Base-by-base conservation (phyloP, 2,888 invertebrate genomes). In the Chirona hameri region DNA sequence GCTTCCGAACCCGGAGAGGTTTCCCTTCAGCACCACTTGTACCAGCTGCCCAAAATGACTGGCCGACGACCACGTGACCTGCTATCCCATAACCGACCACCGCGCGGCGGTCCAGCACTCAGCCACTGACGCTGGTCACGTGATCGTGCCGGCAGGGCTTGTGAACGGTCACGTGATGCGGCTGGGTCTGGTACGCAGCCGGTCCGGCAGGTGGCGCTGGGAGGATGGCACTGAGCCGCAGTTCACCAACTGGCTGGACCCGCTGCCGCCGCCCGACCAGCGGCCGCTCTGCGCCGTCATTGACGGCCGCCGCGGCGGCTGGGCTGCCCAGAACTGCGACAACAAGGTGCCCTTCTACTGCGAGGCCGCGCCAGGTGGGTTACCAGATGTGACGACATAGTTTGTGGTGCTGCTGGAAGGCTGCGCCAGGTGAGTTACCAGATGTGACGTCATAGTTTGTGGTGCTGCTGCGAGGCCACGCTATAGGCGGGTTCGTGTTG, bases 191-290 rank as follows among this genome's bases (percentile, higher is more conserved):
- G 81, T 81, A 4, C 46, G 81, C 48, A 52, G 31, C 27, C 31
- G 46, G 48, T 39, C 80, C 18, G 15, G 29, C 60, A 10, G 31
- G 31, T 81, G 72, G 76, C 69, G 60, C 12, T 83, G 83, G 83
- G 69, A 81, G 39, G 83, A 83, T 57, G 81, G 82, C 52, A 48
- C 82, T 0, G 24, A 81, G 24, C 46, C 79, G n/a, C 65, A 31
- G 76, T 83, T 24, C 82, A 81, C 82, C 81, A 76, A 69, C 46
- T 83, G 83, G 83, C 81, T 81, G 24, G 24, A 18, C 21, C 82
- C 82, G 4, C 79, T 69, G 76, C 82, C 82, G 39, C 21, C 21
- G 31, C 18, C 76, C 31, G 72, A 29, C 76, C 76, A 76, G 76
- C 18, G 76, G 18, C 21, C 24, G 14, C 76, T 76, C 21, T 76